A percentile compares a stretch with the other conserved stretches of the same genome.
Evolutionary conservation across 2,888 invertebrate genomes (phyloP).

Genomic region (Drosophila mimetica): DNA sequence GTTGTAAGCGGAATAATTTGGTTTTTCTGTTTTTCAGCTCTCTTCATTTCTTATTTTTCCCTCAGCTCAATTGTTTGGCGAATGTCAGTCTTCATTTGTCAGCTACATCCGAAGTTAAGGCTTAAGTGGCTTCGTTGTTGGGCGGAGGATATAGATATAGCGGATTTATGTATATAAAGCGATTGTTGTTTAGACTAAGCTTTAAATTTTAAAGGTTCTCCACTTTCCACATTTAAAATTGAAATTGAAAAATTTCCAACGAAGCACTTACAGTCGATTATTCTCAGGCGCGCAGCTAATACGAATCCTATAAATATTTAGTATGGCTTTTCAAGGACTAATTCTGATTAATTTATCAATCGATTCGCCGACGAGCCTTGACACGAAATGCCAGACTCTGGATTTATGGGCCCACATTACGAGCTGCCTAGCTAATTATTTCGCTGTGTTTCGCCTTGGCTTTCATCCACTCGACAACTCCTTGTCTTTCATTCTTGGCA

Average conservation of each 20-base stretch:
- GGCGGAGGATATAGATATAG: slow-evolving; percentile 38
- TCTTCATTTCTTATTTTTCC: slow-evolving; percentile 47
- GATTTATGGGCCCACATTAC: slow-evolving; percentile 68
- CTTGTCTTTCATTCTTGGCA: slow-evolving; percentile 33
- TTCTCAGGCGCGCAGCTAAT: slow-evolving; percentile 23
- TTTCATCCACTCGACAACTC: slow-evolving; percentile 20
- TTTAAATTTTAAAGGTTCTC: slow-evolving; percentile 43
- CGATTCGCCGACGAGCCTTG: slow-evolving; percentile 67
- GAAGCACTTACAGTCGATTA: slow-evolving; percentile 32
- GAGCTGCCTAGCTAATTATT: slow-evolving; percentile 71
- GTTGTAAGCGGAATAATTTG: slow-evolving; percentile 68
- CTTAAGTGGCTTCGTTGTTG: slow-evolving; percentile 78
- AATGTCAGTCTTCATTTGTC: slow-evolving; percentile 84
- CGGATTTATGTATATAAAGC: slow-evolving; percentile 33
- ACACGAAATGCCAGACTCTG: slow-evolving; percentile 70
- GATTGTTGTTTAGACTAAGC: slow-evolving; percentile 54
- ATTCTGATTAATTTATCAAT: slow-evolving; percentile 78
- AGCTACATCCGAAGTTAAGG: slow-evolving; percentile 58
- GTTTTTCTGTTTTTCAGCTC: slow-evolving; percentile 39
- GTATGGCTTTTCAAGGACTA: slow-evolving; percentile 71
- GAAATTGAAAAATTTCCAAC: slow-evolving; percentile 68
- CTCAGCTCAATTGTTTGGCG: slow-evolving; percentile 76
- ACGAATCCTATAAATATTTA: slow-evolving; percentile 67
- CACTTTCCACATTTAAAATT: slow-evolving; percentile 69
- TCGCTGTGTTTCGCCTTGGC: slow-evolving; percentile 31